Percentiles rank a stretch among this genome's conserved stretches.
Evolutionary conservation across 2,113 vertebrate species (phyloP).

Genomic region (Epinephelus moara): DNA sequence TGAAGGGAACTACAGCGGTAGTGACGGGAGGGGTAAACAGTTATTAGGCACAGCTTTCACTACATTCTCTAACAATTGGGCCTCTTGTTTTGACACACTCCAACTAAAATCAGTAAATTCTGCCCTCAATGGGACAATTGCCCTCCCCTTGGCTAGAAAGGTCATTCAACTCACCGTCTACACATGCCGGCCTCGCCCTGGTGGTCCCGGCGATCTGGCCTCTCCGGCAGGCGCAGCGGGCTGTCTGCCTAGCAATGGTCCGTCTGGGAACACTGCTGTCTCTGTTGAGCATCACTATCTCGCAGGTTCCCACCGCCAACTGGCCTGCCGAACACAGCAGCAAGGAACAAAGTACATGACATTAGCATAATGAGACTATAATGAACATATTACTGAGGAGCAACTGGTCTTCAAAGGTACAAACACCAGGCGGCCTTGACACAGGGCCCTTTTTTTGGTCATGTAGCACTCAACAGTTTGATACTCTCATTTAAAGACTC

Average conservation of each 20-base stretch:
- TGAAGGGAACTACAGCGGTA: neutral
- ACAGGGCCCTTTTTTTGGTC: neutral
- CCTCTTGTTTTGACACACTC: neutral
- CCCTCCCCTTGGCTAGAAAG: neutral
- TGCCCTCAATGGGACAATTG: neutral
- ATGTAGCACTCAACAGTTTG: slow-evolving; percentile 6
- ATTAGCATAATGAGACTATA: slow-evolving; percentile 62
- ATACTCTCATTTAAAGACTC: slow-evolving; percentile 27
- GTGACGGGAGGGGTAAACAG: neutral
- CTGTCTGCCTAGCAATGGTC: slow-evolving; percentile 88
- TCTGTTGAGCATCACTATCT: slow-evolving; percentile 89
- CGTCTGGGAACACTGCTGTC: slow-evolving; percentile 88
- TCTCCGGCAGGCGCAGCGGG: slow-evolving; percentile 88
- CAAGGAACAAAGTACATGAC: slow-evolving; percentile 37
- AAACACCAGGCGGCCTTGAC: slow-evolving; percentile 10
- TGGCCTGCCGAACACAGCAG: slow-evolving; percentile 83
- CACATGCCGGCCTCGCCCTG: slow-evolving; percentile 87
- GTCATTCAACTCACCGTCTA: slow-evolving; percentile 84
- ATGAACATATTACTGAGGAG: slow-evolving; percentile 59
- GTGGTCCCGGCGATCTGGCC: slow-evolving; percentile 90
- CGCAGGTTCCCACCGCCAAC: slow-evolving; percentile 88
- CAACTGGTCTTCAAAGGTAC: slow-evolving; percentile 47
- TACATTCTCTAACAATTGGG: neutral
- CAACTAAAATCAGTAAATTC: slow-evolving; percentile 1
- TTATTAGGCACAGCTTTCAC: too few species aligned